Conservation (phyloP, 2,888 invertebrate genomes). For the Brachypalpus laphriformis region DNA sequence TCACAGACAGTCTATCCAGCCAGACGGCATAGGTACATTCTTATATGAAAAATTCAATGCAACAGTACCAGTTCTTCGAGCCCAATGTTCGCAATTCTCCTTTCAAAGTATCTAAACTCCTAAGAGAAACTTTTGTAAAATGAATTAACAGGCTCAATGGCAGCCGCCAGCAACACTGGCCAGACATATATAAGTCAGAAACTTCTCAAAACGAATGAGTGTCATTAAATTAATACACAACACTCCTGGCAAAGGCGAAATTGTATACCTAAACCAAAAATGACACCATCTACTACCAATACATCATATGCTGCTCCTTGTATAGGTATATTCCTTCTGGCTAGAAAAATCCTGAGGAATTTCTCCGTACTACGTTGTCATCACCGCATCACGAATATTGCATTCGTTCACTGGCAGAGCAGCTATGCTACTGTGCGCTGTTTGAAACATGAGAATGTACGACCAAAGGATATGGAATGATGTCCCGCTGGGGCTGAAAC, state of each 20-base stretch:
- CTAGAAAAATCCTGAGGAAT: conserved; percentile 55
- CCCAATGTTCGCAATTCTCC: background rate
- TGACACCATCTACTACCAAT: background rate
- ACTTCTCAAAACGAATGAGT: conserved; percentile 56
- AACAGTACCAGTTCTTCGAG: background rate
- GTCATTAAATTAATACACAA: conserved; percentile 65
- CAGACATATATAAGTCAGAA: conserved; percentile 26
- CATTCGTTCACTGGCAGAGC: conserved; percentile 41
- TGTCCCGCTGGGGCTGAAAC: conserved; percentile 40
- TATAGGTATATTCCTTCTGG: conserved; percentile 15
- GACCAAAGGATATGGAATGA: conserved; percentile 45
- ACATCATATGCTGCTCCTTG: conserved; percentile 30
- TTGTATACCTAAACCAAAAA: conserved; percentile 49
- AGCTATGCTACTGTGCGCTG: conserved; percentile 20
- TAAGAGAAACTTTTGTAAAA: conserved; percentile 17
- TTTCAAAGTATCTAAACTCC: conserved; percentile 18
- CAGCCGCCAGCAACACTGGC: background rate
- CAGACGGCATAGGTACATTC: background rate
- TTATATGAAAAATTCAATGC: background rate
- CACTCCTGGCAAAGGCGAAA: conserved; percentile 37
- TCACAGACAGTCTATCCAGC: background rate
- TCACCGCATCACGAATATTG: conserved; percentile 62
- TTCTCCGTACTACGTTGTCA: conserved; percentile 57
- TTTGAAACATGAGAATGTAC: conserved; percentile 58
- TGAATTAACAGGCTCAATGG: conserved; percentile 47